Percentiles rank a stretch among this genome's conserved stretches.
phyloP scores from a whole-genome alignment of 2,797 vertebrate species.

The Picus viridis region DNA sequence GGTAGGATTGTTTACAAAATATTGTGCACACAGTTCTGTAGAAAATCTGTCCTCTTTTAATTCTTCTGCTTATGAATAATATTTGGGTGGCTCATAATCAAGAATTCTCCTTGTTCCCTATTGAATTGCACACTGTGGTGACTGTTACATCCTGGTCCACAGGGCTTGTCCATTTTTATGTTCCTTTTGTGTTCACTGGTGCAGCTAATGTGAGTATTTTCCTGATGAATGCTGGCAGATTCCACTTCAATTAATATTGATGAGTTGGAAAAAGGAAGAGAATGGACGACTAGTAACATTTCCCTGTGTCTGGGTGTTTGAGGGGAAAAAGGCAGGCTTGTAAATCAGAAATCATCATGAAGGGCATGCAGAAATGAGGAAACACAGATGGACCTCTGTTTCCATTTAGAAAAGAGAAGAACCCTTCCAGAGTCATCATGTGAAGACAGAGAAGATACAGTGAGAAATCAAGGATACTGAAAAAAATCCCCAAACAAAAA shows the following conservation, averaged over 20 bases:
- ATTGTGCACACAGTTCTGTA: background rate
- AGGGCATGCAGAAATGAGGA: background rate
- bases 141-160: background rate
- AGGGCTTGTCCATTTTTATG: background rate
- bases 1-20: slow-evolving; percentile 11
- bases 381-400: background rate
- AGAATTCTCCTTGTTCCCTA: background rate
- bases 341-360: background rate
- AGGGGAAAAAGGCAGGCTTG: background rate
- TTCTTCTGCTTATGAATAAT: background rate
- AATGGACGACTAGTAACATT: background rate
- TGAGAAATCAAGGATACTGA: background rate
- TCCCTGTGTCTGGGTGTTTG: background rate
- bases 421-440: background rate
- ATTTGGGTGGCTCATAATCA: background rate
- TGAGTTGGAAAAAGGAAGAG: background rate
- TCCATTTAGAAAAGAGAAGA: background rate
- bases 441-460: background rate
- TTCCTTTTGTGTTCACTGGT: slow-evolving; percentile 16
- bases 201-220: slow-evolving; percentile 34
- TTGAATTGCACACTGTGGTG: background rate
- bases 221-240: background rate
- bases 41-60: slow-evolving; percentile 3
- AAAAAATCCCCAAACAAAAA: background rate
- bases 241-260: slow-evolving; percentile 22